phyloP scores from a whole-genome alignment of 2,888 invertebrate species.

The Galeopsomyia nigrocyanea region DNA sequence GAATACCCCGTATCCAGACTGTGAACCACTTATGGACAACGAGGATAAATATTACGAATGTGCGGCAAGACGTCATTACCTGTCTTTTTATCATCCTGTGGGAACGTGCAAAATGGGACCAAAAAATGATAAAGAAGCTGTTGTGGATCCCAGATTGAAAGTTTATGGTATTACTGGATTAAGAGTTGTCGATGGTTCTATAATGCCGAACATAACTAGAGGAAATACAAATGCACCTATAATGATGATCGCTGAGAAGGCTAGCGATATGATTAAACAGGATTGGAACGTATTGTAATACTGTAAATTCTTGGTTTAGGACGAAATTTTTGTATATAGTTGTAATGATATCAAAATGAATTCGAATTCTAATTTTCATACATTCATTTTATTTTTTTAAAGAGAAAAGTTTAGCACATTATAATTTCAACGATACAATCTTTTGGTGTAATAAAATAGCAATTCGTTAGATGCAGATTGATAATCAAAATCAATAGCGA shows the following conservation, averaged over 20 bases:
- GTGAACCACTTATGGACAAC: neutral
- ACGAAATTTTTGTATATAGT: too few species aligned
- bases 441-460: too few species aligned
- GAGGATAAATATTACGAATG: constrained; percentile 4
- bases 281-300: constrained; percentile 13
- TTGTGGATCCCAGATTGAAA: constrained; percentile 14
- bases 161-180: constrained; percentile 19
- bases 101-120: constrained; percentile 30
- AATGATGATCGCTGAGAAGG: constrained; percentile 24
- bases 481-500: too few species aligned
- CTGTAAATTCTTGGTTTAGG: too few species aligned
- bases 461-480: too few species aligned
- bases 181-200: constrained; percentile 25
- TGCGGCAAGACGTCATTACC: constrained; percentile 2
- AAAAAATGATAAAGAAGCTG: neutral
- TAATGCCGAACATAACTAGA: constrained; percentile 17
- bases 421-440: too few species aligned
- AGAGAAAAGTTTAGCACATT: too few species aligned
- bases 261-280: constrained; percentile 12
- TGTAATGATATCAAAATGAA: too few species aligned
- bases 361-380: too few species aligned
- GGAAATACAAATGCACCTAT: constrained; percentile 26
- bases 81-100: constrained; percentile 18
- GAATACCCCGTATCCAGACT: constrained; percentile 26
- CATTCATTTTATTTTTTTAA: too few species aligned